phyloP scores from a whole-genome alignment of 2,888 invertebrate genomes.

The Gymnoscelis rufifasciata region DNA sequence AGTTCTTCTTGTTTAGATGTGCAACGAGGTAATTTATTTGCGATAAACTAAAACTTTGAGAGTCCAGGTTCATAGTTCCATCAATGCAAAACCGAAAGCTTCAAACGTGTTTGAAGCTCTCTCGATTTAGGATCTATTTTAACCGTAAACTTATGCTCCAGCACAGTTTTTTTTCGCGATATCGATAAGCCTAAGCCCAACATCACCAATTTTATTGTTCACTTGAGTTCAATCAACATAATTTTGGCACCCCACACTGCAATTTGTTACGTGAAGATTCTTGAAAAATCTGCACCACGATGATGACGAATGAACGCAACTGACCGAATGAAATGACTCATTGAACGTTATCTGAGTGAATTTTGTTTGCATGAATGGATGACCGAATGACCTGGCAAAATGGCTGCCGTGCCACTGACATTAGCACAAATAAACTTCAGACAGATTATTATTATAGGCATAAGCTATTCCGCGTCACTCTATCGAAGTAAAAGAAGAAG shows the following conservation, averaged over 20 bases:
- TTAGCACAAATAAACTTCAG: no score
- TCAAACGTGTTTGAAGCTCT: constrained; percentile 96
- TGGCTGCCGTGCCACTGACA: no score
- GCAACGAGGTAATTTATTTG: constrained; percentile 98
- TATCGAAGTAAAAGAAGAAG: no score
- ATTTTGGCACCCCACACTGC: constrained; percentile 51
- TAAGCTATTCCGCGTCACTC: no score
- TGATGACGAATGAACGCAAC: constrained; percentile 38
- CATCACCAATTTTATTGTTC: constrained; percentile 74
- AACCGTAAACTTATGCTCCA: constrained; percentile 64
- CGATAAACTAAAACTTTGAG: constrained; percentile 98
- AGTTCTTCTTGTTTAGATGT: constrained; percentile 97
- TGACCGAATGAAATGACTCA: neutral
- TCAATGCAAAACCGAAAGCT: constrained; percentile 95
- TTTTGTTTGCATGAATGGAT: no score
- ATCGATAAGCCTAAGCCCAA: constrained; percentile 68
- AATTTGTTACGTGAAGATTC: constrained; percentile 36
- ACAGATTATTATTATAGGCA: no score
- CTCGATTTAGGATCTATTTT: constrained; percentile 87
- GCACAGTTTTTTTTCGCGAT: constrained; percentile 67
- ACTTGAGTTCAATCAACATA: constrained; percentile 61
- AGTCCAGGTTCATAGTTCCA: constrained; percentile 99
- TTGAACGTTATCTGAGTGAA: neutral
- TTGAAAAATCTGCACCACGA: constrained; percentile 50
- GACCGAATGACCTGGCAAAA: no score